A percentile compares a stretch with the other conserved stretches of the same genome.
Evolutionary conservation across 2,113 vertebrate species (phyloP).

Genomic region (Phyllostomus hastatus): DNA sequence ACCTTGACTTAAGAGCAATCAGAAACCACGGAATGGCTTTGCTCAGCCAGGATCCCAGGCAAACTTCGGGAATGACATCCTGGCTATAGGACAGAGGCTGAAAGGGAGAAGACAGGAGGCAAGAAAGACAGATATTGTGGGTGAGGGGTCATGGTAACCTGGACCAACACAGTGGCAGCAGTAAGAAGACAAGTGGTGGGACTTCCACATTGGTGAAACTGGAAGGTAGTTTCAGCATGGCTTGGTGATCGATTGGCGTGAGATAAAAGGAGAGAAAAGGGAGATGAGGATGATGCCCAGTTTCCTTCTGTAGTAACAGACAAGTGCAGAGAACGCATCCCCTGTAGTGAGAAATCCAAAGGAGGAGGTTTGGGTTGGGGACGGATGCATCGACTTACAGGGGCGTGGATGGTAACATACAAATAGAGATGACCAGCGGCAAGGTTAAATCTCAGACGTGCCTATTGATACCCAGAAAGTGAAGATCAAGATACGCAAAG

Average conservation of each 20-base stretch:
- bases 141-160: background rate
- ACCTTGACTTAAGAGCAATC: background rate
- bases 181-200: background rate
- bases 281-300: background rate
- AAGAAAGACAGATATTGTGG: no score
- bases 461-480: background rate
- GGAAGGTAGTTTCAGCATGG: background rate
- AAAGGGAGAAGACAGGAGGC: background rate
- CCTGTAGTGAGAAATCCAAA: background rate
- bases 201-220: background rate
- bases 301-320: background rate
- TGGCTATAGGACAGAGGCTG: background rate
- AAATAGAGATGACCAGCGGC: background rate
- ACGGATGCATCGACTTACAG: background rate
- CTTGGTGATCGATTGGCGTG: no score
- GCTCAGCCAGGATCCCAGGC: background rate
- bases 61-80: background rate
- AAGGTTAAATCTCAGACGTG: background rate
- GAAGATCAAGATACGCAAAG: background rate
- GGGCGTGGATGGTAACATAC: background rate
- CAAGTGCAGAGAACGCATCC: background rate
- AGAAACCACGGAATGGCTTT: background rate
- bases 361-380: background rate
- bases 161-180: background rate
- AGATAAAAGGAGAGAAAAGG: background rate